Percentiles rank a stretch among this genome's conserved stretches.
Conservation (phyloP, 1,140 invertebrate species). For the Formica selysi region DNA sequence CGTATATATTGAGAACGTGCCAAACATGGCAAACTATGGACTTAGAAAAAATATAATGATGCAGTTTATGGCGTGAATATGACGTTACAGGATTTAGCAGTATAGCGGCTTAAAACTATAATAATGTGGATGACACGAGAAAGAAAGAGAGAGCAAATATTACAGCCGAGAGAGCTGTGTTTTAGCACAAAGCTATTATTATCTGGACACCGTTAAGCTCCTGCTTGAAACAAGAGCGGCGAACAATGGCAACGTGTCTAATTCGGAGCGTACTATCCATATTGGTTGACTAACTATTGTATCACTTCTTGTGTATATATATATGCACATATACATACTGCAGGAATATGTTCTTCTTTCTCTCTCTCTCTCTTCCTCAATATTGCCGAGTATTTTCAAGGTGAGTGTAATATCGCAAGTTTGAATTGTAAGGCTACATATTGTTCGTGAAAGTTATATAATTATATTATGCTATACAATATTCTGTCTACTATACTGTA, state of each 20-base stretch:
- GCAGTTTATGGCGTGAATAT: not conserved
- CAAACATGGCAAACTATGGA: constrained; percentile 2
- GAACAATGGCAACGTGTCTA: constrained; percentile 42
- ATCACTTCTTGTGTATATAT: not conserved
- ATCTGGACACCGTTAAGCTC: constrained; percentile 17
- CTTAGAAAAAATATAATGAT: not conserved
- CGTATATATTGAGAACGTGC: not conserved
- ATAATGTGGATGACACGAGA: constrained; percentile 2
- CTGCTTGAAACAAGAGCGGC: constrained; percentile 29
- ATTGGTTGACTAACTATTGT: constrained; percentile 49
- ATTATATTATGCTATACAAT: constrained; percentile 4
- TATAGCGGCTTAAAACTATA: not conserved
- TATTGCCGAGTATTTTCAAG: not conserved
- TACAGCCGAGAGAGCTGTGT: not conserved
- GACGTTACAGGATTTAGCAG: constrained; percentile 21
- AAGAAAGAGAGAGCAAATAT: not conserved
- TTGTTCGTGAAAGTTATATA: not conserved
- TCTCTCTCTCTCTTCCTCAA: not conserved
- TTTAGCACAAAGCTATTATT: constrained; percentile 27
- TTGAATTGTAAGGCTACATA: not conserved
- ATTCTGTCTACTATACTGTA: not conserved
- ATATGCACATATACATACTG: not conserved
- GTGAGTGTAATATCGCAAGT: not conserved
- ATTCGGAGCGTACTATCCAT: constrained; percentile 19
- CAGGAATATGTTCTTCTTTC: too few species aligned